Base-by-base conservation (phyloP, 2,888 invertebrate species). In the Dicycla oo region DNA sequence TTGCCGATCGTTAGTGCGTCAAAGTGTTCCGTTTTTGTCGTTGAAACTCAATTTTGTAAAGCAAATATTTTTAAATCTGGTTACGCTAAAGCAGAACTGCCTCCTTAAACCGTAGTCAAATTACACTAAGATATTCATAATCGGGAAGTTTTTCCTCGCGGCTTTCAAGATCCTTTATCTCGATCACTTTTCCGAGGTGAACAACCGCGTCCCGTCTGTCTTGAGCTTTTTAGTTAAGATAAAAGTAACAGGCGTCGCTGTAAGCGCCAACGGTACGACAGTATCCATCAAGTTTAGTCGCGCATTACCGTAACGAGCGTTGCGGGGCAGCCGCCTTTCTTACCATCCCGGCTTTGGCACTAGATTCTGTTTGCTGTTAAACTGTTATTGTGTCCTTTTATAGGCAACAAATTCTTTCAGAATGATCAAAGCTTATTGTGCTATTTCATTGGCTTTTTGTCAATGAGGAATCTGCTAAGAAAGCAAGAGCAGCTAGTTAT, bases 221-320 rank as follows among this genome's bases (percentile, higher is more conserved):
- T 81, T 80, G 60, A 83, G 84, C 85, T 83, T 85, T 86, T 88
- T 83, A 87, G 88, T 86, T 86, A 83, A 86, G 87, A 88, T 89
- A 89, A 87, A 88, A 88, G 84, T 85, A 81, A 86, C 77, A 81
- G 85, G 81, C 83, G 78, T 82, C 83, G 86, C 86, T 88, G 88
- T 87, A 84, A 87, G 83, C 77, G 81, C 77, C 75, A 68, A 73
- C 80, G 76, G 81, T 83, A 82, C 73, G 82, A 82, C 80, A 87
- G 86, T 88, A 90, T 91, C 91, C 88, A 90, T 92, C 90, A 91
- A 90, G 89, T 91, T 91, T 90, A 92, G 89, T 86, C 89, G 84
- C 89, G 87, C 90, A 90, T 91, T 92, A 92, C 87, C 78, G 88
- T 88, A 91, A 91, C 90, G 91, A 90, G 88, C 86, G 87, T 76